Percentiles rank a stretch among this genome's conserved stretches.
phyloP scores from a whole-genome alignment of 2,113 vertebrate genomes.

The Strigops habroptila region DNA sequence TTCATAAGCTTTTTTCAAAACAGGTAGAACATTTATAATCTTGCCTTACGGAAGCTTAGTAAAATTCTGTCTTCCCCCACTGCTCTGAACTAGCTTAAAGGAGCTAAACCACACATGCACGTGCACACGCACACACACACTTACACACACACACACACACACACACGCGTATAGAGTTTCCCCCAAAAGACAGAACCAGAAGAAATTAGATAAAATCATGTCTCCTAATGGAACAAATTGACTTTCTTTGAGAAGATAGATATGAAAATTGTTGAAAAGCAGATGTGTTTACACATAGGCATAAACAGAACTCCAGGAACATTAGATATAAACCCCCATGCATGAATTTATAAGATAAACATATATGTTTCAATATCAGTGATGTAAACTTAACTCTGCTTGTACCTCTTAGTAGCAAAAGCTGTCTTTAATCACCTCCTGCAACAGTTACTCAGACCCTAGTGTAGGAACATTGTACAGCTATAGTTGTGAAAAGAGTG shows the following conservation, averaged over 20 bases:
- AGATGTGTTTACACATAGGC: not conserved
- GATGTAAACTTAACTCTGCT: not conserved
- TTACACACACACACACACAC: not conserved
- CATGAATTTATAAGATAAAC: not conserved
- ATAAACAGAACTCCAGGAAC: not conserved
- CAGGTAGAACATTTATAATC: not conserved
- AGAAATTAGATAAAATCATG: not conserved
- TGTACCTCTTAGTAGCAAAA: not conserved
- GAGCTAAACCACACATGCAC: not conserved
- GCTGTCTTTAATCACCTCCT: not conserved
- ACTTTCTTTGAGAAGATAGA: not conserved
- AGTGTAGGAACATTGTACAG: not conserved
- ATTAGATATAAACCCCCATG: not conserved
- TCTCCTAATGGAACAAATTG: not conserved
- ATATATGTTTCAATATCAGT: not conserved
- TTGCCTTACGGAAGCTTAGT: not conserved
- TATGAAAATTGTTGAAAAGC: not conserved
- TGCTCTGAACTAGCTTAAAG: not conserved
- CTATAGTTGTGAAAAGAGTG: not conserved
- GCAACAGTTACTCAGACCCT: not conserved
- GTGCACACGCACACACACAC: accelerated
- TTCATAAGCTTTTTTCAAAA: not conserved
- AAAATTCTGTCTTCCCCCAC: not conserved
- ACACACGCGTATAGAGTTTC: not conserved
- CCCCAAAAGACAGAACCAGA: not conserved